Percentiles rank a stretch among this genome's conserved stretches.
phyloP scores from a whole-genome alignment of 2,797 vertebrate genomes.

The Balearica regulorum region DNA sequence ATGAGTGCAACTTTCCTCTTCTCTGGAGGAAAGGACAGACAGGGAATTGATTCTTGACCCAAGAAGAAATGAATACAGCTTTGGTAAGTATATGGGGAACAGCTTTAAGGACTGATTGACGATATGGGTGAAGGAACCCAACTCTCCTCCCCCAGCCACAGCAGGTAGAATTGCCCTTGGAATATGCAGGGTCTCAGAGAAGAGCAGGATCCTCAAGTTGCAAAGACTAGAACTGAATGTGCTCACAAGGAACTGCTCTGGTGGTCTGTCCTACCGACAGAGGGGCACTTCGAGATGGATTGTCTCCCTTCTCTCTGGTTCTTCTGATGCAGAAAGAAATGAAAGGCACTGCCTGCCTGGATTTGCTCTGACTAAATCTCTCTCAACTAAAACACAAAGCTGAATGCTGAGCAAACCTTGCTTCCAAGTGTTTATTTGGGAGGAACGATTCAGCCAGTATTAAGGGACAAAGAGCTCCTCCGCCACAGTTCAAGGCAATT shows the following conservation, averaged over 20 bases:
- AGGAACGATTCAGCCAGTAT: not conserved
- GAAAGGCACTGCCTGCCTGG: not conserved
- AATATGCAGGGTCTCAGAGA: rapidly evolving
- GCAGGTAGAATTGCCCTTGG: not conserved
- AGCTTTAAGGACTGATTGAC: not conserved
- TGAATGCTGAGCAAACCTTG: not conserved
- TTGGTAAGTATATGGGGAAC: not conserved
- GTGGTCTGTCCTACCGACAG: not conserved
- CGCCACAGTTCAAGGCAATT: not conserved
- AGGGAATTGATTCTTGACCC: not conserved
- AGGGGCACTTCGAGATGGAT: too few relatives aligned
- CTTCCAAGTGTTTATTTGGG: not conserved
- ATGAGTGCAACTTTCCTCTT: not conserved
- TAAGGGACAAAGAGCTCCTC: not conserved
- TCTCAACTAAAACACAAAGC: not conserved
- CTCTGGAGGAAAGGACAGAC: not conserved
- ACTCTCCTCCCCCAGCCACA: not conserved
- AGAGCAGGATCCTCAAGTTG: not conserved
- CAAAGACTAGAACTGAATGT: not conserved
- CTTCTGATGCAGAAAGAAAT: not conserved
- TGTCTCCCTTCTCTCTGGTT: not conserved
- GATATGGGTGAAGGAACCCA: not conserved
- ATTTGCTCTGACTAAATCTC: not conserved
- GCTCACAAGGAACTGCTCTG: not conserved
- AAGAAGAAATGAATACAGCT: not conserved